Evolutionary conservation across 2,113 vertebrate species (phyloP).

Genomic region (Alectura lathami): DNA sequence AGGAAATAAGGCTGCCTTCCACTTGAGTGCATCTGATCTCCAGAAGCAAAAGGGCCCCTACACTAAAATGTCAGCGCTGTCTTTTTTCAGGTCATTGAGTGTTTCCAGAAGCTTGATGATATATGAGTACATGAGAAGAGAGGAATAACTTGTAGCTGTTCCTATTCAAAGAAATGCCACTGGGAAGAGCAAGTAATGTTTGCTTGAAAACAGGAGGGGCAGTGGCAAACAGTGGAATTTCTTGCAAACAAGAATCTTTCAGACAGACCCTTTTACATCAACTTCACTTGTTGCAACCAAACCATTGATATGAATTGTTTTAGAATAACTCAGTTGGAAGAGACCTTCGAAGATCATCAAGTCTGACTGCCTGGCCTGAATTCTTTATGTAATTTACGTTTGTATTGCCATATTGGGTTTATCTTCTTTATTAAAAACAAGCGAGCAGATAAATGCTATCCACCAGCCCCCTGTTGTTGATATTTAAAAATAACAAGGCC

Average conservation of each 20-base stretch:
- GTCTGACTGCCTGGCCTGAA: not conserved
- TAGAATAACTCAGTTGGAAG: not conserved
- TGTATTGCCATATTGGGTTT: not conserved
- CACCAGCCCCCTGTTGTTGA: too few species aligned
- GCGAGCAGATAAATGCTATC: not conserved
- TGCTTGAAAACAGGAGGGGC: not conserved
- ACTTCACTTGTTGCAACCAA: not conserved
- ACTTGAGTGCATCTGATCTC: conserved; percentile 11
- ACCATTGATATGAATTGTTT: not conserved
- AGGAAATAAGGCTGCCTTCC: not conserved
- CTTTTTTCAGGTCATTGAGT: conserved; percentile 42
- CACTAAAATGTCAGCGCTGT: conserved; percentile 57
- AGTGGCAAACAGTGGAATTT: not conserved
- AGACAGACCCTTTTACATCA: not conserved
- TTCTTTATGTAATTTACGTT: not conserved
- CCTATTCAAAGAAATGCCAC: conserved; percentile 33
- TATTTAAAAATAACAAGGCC: not conserved
- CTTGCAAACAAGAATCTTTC: not conserved
- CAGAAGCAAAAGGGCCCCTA: not conserved
- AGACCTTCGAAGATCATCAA: not conserved
- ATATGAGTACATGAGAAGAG: conserved; percentile 10
- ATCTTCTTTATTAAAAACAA: not conserved
- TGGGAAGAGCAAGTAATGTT: not conserved
- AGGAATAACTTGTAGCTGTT: conserved; percentile 17
- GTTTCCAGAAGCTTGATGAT: conserved; percentile 36